These are phyloP conservation scores for Proteles cristata DNA, from an alignment of 2,113 vertebrate species.

Conservation along the genomic window DNA sequence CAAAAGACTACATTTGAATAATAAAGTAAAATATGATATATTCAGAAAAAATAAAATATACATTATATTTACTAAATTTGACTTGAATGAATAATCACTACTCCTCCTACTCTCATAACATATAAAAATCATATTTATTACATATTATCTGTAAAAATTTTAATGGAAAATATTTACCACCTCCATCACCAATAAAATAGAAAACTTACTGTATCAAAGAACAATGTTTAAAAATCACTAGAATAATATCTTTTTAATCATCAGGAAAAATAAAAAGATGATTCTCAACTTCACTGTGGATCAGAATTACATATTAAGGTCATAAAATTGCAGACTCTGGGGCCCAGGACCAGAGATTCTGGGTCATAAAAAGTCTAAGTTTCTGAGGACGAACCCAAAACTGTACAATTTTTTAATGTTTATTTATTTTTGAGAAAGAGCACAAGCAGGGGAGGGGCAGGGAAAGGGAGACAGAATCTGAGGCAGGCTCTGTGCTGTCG, in stretches of 20 bases:
- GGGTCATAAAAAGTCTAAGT: not conserved
- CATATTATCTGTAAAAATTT: not conserved
- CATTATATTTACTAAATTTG: not conserved
- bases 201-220: constrained; percentile 31
- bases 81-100: not conserved
- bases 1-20: constrained; percentile 22
- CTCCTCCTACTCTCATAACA: not conserved
- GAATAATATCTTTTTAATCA: constrained; percentile 42
- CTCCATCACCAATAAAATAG: not conserved
- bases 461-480: too few relatives aligned
- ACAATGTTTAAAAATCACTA: constrained; percentile 48
- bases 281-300: not conserved
- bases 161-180: not conserved
- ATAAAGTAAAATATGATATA: constrained; percentile 17
- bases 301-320: constrained; percentile 6
- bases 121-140: constrained; percentile 13
- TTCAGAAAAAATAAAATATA: constrained; percentile 27
- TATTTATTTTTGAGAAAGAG: too few relatives aligned
- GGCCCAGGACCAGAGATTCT: not conserved
- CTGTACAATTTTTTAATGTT: not conserved
- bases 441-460: too few relatives aligned
- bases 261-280: constrained; percentile 47
- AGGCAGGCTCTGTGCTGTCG: too few relatives aligned
- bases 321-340: not conserved
- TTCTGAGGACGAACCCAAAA: constrained; percentile 48